Evolutionary conservation across 2,888 invertebrate species (phyloP).

Genomic region (Sinopyrophorus schimmeli): DNA sequence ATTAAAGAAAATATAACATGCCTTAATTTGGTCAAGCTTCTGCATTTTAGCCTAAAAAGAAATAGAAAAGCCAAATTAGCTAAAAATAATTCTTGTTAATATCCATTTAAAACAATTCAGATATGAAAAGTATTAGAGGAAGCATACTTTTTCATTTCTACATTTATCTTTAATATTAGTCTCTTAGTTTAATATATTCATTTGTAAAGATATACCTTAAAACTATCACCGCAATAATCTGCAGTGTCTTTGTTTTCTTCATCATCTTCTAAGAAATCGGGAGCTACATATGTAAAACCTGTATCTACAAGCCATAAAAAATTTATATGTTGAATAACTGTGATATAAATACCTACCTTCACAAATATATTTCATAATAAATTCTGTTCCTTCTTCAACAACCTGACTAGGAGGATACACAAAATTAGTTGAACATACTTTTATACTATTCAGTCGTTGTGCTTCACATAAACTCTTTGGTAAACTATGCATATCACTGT

Average conservation of each 20-base stretch:
- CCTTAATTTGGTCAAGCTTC: constrained; percentile 64
- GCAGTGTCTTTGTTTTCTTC: constrained; percentile 34
- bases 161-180: no score
- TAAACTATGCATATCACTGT: constrained; percentile 62
- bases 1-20: constrained; percentile 53
- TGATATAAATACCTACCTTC: constrained; percentile 52
- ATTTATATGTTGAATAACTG: constrained; percentile 41
- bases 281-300: constrained; percentile 59
- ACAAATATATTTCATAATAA: constrained; percentile 68
- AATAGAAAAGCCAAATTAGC: constrained; percentile 43
- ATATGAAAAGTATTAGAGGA: no score
- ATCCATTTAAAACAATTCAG: constrained; percentile 5
- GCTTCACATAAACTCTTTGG: constrained; percentile 70
- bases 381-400: constrained; percentile 61
- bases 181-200: no score
- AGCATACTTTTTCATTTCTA: no score
- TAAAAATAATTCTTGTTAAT: constrained; percentile 21
- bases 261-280: constrained; percentile 49
- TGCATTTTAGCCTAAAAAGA: constrained; percentile 62
- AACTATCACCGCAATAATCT: constrained; percentile 47
- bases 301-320: constrained; percentile 50
- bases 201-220: constrained; percentile 45
- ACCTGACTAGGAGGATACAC: constrained; percentile 68
- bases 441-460: constrained; percentile 63
- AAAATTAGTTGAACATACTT: constrained; percentile 65